phyloP scores from a whole-genome alignment of 1,140 invertebrate species.

The Antheraea pernyi region DNA sequence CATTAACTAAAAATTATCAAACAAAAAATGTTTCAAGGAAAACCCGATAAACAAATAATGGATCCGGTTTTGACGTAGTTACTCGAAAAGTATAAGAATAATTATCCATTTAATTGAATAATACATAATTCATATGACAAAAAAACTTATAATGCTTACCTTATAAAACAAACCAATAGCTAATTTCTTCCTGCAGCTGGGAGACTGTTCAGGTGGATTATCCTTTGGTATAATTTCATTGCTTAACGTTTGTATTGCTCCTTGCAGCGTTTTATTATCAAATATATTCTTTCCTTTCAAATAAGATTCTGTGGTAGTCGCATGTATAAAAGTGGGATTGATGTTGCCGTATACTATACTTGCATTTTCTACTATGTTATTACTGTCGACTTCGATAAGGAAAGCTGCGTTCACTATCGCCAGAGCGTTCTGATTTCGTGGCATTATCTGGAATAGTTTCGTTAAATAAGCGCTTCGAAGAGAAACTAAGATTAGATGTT shows the following conservation, averaged over 20 bases:
- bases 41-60: no score
- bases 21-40: no score
- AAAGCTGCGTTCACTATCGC: constrained; percentile 92
- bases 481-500: not conserved
- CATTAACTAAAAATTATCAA: no score
- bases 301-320: constrained; percentile 83
- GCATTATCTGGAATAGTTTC: constrained; percentile 82
- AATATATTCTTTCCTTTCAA: constrained; percentile 80
- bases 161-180: constrained; percentile 88
- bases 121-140: no score
- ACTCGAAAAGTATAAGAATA: no score
- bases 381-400: constrained; percentile 80
- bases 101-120: no score
- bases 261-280: constrained; percentile 73
- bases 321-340: constrained; percentile 85
- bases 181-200: constrained; percentile 83
- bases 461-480: not conserved
- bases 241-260: constrained; percentile 80
- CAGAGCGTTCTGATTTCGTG: constrained; percentile 89
- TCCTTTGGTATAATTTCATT: constrained; percentile 83
- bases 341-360: constrained; percentile 85
- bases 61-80: no score
- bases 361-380: constrained; percentile 49
- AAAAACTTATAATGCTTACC: constrained; percentile 52
- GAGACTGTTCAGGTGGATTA: constrained; percentile 82